Conservation (phyloP, 1,140 invertebrate genomes). For the Phenacoccus solenopsis region DNA sequence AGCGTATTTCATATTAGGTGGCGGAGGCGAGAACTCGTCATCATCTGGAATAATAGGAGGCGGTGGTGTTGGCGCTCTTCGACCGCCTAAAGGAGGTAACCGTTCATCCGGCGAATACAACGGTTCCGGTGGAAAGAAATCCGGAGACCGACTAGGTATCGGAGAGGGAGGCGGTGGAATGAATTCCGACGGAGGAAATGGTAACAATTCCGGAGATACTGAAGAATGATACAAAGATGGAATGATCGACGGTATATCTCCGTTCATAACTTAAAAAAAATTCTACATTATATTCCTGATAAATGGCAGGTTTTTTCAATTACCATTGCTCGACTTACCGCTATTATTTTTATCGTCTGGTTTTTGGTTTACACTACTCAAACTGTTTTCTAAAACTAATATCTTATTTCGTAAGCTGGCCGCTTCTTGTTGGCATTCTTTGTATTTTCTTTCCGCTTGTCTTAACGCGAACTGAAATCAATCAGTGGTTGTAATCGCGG, state of each 20-base stretch:
- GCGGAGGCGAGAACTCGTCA: background rate
- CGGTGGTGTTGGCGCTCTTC: background rate
- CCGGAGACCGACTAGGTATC: background rate
- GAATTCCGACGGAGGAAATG: background rate
- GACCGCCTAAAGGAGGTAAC: background rate
- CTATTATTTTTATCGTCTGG: background rate
- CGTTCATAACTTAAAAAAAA: background rate
- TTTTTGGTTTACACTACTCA: conserved; percentile 18
- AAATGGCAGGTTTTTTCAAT: too few species aligned
- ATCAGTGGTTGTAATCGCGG: too few species aligned
- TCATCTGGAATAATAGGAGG: background rate
- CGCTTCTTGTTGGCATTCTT: conserved; percentile 60
- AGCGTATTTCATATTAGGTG: background rate
- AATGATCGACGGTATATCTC: background rate
- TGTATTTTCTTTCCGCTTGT: conserved; percentile 56
- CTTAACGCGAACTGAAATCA: conserved; percentile 45
- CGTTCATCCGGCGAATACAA: background rate
- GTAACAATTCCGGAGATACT: background rate
- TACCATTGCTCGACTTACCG: background rate
- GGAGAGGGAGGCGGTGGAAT: conserved; percentile 6
- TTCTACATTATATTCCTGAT: too few species aligned
- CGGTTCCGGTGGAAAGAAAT: conserved; percentile 4
- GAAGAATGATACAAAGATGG: background rate
- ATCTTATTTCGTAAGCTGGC: conserved; percentile 55
- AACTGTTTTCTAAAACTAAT: conserved; percentile 42